Base-by-base conservation (phyloP, 2,888 invertebrate genomes). In the Leptinotarsa tumamoca region DNA sequence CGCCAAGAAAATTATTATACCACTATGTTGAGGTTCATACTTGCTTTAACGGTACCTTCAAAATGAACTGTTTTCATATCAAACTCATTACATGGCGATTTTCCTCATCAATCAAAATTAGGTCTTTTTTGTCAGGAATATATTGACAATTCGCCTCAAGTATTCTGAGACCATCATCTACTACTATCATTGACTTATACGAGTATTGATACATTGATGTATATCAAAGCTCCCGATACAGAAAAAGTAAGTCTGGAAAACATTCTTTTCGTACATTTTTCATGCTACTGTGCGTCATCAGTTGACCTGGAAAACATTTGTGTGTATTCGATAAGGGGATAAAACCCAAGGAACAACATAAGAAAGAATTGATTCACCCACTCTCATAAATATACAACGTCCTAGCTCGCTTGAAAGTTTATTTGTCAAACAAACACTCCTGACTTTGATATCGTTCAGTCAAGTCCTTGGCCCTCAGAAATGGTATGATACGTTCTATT, bases 381-480 rank as follows among this genome's bases (percentile, higher is more conserved):
- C 58, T 58, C 23, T 14, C 14, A 58, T 23, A 58, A 23, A 58
- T 58, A 58, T 23, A 23, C 58, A 58, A 58, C 23, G 21, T 23
- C 58, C 58, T 23, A 58, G 27, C 56, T 52, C 43, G 69, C 27
- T 52, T 51, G 18, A 27, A 27, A 56, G 33, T 54, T 67, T 69
- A 56, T 56, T 69, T 56, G 69, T 69, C 69, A 69, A 69, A 69
- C 18, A 33, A 68, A 33, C 7, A 58, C 54, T 52, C 18, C 18
- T 18, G 68, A 68, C 68, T 68, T 51, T 54, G 33, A 69, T 54
- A 69, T 23, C 56, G 56, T 69, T 68, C 27, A 33, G 56, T n/a
- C 56, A 68, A 68, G 27, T 54, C 33, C 54, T 68, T 58, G 43
- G 56, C 56, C 69, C 43, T 56, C 18, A 23, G 23, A 58, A 23